phyloP scores from a whole-genome alignment of 2,113 vertebrate species.

The Asarcornis scutulata region DNA sequence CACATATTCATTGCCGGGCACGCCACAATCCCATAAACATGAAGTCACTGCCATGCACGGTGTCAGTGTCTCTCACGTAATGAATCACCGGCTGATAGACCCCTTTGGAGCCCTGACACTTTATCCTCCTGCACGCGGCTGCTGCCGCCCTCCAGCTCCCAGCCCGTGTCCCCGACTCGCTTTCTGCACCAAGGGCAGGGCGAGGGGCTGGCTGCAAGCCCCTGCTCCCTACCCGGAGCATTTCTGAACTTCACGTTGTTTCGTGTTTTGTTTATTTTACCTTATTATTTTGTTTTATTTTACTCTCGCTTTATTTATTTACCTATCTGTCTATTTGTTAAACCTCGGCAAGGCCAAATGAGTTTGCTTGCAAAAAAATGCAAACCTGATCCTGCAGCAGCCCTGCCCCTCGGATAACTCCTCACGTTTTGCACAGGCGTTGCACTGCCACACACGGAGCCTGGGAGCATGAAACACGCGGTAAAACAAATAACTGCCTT shows the following conservation, averaged over 20 bases:
- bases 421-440: background rate
- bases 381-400: slow-evolving; percentile 7
- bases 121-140: background rate
- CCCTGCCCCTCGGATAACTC: slow-evolving; percentile 41
- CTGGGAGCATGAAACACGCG: background rate
- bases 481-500: slow-evolving; percentile 51
- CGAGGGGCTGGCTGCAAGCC: background rate
- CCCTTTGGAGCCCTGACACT: background rate
- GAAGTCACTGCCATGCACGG: slow-evolving; percentile 10
- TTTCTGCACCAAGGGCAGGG: background rate
- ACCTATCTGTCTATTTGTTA: too few relatives aligned
- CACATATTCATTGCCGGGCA: slow-evolving; percentile 50
- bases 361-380: slow-evolving; percentile 43
- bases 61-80: background rate
- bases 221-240: background rate
- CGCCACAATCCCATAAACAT: slow-evolving; percentile 25
- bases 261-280: background rate
- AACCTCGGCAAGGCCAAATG: background rate
- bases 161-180: background rate
- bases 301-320: too few relatives aligned
- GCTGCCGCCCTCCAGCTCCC: background rate
- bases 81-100: slow-evolving; percentile 33
- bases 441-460: background rate
- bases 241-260: background rate
- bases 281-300: background rate